Percentiles rank a stretch among this genome's conserved stretches.
phyloP scores from a whole-genome alignment of 2,113 vertebrate species.

The Rhinichthys klamathensis region DNA sequence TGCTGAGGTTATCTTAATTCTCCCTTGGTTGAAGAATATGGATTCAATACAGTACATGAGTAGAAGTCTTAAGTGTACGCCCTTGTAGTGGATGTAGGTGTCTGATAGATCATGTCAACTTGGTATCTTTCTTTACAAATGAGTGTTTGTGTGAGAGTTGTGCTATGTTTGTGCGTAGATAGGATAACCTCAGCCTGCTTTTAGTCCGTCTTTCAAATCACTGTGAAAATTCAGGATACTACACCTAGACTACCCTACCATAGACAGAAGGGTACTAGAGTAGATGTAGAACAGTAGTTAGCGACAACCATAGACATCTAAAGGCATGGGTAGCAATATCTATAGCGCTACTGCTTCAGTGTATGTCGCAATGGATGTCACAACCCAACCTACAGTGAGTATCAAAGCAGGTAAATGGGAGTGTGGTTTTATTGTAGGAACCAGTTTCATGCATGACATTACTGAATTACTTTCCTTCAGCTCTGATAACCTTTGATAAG shows the following conservation, averaged over 20 bases:
- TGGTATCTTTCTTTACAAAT: conserved; percentile 26
- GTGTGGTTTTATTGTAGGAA: not conserved
- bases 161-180: conserved; percentile 45
- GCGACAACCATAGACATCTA: conserved; percentile 19
- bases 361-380: not conserved
- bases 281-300: conserved; percentile 25
- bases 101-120: conserved; percentile 20
- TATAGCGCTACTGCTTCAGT: not conserved
- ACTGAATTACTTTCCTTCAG: conserved; percentile 13
- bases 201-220: conserved; percentile 69
- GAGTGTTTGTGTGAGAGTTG: conserved; percentile 41
- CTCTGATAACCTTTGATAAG: conserved; percentile 12
- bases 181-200: conserved; percentile 71
- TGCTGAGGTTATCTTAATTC: conserved; percentile 3
- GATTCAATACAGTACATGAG: conserved; percentile 19
- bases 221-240: conserved; percentile 61
- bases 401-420: conserved; percentile 9
- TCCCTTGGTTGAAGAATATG: not conserved
- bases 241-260: not conserved
- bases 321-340: conserved; percentile 30
- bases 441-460: conserved; percentile 36
- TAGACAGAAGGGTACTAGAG: not conserved
- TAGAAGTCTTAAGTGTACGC: not conserved
- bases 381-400: not conserved
- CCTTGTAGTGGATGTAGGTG: conserved; percentile 40